These are phyloP conservation scores for Andrena hattorfiana DNA, from an alignment of 2,888 invertebrate genomes.

Conservation along the genomic window DNA sequence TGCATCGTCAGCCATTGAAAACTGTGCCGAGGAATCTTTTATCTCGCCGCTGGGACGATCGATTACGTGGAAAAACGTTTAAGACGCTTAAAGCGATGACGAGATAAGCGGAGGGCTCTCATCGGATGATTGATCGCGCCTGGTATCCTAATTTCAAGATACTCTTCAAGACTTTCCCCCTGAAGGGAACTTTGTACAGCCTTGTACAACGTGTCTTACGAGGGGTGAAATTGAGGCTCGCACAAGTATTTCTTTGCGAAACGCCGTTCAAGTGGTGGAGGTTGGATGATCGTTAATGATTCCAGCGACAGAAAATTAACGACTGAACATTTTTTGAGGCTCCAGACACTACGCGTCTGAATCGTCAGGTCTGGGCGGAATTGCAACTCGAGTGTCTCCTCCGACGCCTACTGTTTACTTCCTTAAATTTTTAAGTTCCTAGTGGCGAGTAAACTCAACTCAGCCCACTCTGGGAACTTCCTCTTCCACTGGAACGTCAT, in stretches of 20 bases:
- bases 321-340: too few species aligned
- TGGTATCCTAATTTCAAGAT: background rate
- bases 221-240: too few species aligned
- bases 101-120: conserved; percentile 10
- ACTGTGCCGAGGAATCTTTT: conserved; percentile 13
- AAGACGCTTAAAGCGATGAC: background rate
- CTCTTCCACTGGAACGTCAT: conserved; percentile 42
- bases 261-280: too few species aligned
- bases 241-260: too few species aligned
- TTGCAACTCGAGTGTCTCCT: conserved; percentile 47
- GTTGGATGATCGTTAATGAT: too few species aligned
- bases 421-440: conserved; percentile 61
- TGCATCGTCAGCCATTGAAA: conserved; percentile 27
- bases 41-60: background rate
- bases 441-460: conserved; percentile 43
- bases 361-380: conserved; percentile 58
- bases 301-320: too few species aligned
- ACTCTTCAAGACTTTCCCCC: conserved; percentile 11
- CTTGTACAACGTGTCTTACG: background rate
- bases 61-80: conserved; percentile 9
- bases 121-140: background rate
- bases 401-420: conserved; percentile 45
- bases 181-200: background rate
- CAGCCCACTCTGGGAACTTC: conserved; percentile 36
- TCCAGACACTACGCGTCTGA: conserved; percentile 23